Evolutionary conservation across 2,113 vertebrate genomes (phyloP), one percentile per base, ranked within the genome.

Genomic region (Carassius carassius): DNA sequence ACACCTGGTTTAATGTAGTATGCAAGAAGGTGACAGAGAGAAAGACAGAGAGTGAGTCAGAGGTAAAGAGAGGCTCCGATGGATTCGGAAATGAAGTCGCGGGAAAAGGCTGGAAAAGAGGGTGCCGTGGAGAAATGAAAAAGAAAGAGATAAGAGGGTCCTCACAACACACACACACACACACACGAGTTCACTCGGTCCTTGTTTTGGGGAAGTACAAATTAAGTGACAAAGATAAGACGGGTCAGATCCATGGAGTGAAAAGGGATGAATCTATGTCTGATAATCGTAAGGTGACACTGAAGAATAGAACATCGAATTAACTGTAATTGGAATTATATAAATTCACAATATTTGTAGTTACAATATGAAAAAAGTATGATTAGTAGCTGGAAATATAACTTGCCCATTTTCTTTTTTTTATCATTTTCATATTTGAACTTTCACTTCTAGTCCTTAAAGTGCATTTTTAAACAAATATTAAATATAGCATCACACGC

Each of bases 1-100:
- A 85, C 89, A 87, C 90, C 85, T 73, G 74, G 80, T 88, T 88
- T 90, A 90, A 88, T 89, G 88, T 86, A 84, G 87, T 82, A 86
- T 85, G 82, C 88, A 81, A 72, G 83, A 87, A 87, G 84, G 88
- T 88, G 84, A 85, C 86, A 84, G 86, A 41, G 87, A 78, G 83
- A 77, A 65, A 85, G 81, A 84, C 35, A 67, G 62, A 25, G 37
- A 60, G 16, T 23, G 32, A 80, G 80, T 79, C 35, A 79, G 49
- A 76, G 41, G 77, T 51, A 65, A 37, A 78, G 19, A 75, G 56
- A 75, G 54, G 41, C 60, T 41, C 49, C 47, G 29, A 25, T 29
- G 79, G 25, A 65, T 25, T 76, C 32, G 5, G 72, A 86, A 54
- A 65, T 82, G 81, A 82, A 81, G 79, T 49, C 41, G 1, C 79